Evolutionary conservation across 1,140 invertebrate species (phyloP).

Genomic region (Platyscapa corneri): DNA sequence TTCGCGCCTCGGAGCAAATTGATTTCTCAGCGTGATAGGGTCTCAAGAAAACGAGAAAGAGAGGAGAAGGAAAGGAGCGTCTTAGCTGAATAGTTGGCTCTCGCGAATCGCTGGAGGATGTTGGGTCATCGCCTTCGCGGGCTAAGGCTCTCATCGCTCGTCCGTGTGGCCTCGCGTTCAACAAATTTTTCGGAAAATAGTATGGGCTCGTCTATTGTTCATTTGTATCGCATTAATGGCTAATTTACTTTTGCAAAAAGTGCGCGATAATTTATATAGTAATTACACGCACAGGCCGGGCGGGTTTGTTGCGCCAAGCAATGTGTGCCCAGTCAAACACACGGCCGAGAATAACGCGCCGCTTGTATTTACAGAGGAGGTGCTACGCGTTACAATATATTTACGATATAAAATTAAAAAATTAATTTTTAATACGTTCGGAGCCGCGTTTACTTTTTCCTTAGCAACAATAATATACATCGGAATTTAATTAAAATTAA

Average conservation of each 20-base stretch:
- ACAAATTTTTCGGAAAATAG: background rate
- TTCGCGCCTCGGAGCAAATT: constrained; percentile 51
- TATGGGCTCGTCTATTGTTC: background rate
- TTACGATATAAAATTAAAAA: too few relatives aligned
- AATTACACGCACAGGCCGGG: background rate
- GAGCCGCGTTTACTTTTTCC: too few relatives aligned
- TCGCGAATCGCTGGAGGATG: background rate
- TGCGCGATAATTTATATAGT: background rate
- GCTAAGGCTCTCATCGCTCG: background rate
- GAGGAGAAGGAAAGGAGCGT: background rate
- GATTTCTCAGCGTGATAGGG: constrained; percentile 57
- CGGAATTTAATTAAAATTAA: too few relatives aligned
- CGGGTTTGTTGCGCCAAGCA: background rate
- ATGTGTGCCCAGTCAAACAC: background rate
- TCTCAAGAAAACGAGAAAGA: constrained; percentile 55
- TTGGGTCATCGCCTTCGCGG: constrained; percentile 19
- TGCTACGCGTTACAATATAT: too few relatives aligned
- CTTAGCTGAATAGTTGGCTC: background rate
- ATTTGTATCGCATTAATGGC: background rate
- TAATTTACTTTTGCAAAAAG: background rate
- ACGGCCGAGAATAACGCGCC: background rate
- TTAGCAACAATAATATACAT: too few relatives aligned
- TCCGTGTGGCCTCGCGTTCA: background rate
- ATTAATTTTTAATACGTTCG: too few relatives aligned
- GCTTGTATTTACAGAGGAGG: too few relatives aligned